phyloP scores from a whole-genome alignment of 1,140 invertebrate genomes.

The Halyomorpha halys region DNA sequence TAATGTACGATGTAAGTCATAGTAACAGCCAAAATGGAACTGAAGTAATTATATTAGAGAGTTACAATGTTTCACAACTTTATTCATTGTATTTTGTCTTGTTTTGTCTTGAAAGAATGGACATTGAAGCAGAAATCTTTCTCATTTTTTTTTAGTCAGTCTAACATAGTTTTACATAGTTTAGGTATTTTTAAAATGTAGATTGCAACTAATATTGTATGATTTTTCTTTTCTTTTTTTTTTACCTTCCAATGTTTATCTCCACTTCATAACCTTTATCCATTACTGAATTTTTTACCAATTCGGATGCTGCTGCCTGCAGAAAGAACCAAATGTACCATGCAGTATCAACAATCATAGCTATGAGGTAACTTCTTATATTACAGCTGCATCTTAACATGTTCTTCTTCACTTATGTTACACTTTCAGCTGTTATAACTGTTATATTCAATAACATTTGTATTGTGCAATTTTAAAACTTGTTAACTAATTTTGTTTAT shows the following conservation, averaged over 20 bases:
- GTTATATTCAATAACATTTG: not conserved
- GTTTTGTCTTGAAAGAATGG: no score
- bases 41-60: no score
- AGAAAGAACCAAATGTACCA: slow-evolving; percentile 83
- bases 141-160: slow-evolving; percentile 6
- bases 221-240: slow-evolving; percentile 23
- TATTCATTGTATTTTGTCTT: not conserved
- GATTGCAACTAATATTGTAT: slow-evolving; percentile 17
- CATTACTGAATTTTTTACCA: slow-evolving; percentile 12
- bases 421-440: slow-evolving; percentile 5
- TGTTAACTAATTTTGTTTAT: no score
- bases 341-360: slow-evolving; percentile 79
- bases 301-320: slow-evolving; percentile 42
- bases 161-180: slow-evolving; percentile 16
- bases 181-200: slow-evolving; percentile 11
- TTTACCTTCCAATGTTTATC: slow-evolving; percentile 21
- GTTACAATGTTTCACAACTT: not conserved
- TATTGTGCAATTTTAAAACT: no score
- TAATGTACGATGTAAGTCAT: no score
- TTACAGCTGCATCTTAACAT: slow-evolving; percentile 3
- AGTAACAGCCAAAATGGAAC: no score
- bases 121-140: slow-evolving; percentile 6
- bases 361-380: slow-evolving; percentile 60
- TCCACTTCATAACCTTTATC: slow-evolving; percentile 22
- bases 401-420: slow-evolving; percentile 14